Evolutionary conservation across 1,140 invertebrate genomes (phyloP), one percentile per base, ranked within the genome.

Genomic region (Copidosoma floridanum): DNA sequence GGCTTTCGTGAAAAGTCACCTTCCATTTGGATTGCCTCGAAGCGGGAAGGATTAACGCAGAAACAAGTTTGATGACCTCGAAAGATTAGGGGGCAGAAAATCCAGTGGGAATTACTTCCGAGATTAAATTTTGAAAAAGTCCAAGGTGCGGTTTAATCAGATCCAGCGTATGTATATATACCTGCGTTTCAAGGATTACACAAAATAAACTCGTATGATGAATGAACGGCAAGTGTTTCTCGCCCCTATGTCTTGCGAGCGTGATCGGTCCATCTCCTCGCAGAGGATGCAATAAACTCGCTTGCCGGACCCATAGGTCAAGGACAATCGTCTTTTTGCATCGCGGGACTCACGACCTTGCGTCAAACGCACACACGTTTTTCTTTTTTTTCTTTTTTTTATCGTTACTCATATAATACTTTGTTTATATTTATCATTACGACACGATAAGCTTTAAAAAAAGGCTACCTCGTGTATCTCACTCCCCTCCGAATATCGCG

Each of bases 191-290:
- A 14, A 21, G 11, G n/a, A 29, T 58, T 43, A 51, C 29, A 58
- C 51, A 35, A 51, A 51, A 58, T 43, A 51, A 43, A 51, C 37
- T 48, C 35, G 56, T 58, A 41, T 57, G 46, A 50, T 57, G 48
- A 57, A 57, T 57, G 55, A 48, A 57, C 35, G 47, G 54, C 53
- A 47, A 26, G 55, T 41, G 32, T n/a, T 32, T 5, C 2, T 50
- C 32, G 38, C 20, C 27, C 26, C 26, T 35, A 35, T 58, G 46
- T 58, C 26, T 24, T 16, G 40, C 40, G 27, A 16, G 6, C 44
- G 37, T 51, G 44, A 58, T 58, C 56, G 38, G 12, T 24, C 4
- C 24, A 58, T 58, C 56, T n/a, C n/a, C n/a, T 58, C 10, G 20
- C 18, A 4, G 26, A 48, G 18, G n/a, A 41, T 29, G 21, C 46